Base-by-base conservation (phyloP, 2,888 invertebrate species). In the Chrysolina americana region DNA sequence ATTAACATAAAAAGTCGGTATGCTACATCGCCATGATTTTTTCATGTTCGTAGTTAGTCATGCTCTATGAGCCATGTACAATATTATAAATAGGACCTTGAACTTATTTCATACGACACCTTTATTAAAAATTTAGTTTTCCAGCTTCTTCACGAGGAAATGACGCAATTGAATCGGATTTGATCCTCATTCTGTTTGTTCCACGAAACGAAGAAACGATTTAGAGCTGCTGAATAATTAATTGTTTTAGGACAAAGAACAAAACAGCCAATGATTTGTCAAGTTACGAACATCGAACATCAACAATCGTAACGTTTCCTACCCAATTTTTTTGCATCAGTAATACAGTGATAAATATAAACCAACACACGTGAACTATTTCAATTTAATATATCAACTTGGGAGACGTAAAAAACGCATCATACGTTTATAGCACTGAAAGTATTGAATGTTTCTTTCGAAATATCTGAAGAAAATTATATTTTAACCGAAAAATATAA, bases 81-180 rank as follows among this genome's bases (percentile, higher is more conserved):
- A 76, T 79, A 77, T 73, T 71, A 73, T 74, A 78, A 53, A 78
- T 78, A 73, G 77, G 76, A 73, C 80, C 80, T 80, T 80, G 80
- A 80, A 78, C 80, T 77, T 77, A 15, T n/a, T 13, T 68, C 56
- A 36, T 36, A 53, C 53, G 28, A 63, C 53, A 53, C 68, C 63
- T 71, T 69, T 56, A 65, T 47, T 73, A 36, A 4, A 36, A 59
- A 15, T n/a, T 59, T n/a, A n/a, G 59, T 59, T 28, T 59, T 59
- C 28, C 59, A 28, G 17, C 36, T 59, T 36, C 69, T 59, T 73
- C 41, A 68, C 59, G 36, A 28, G 59, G n/a, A n/a, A 13, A 4
- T 15, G 23, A 23, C 15, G 53, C 21, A 19, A 53, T 11, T 36
- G 4, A 36, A 36, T 36, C 36, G 8, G 8, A 53, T 53, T 21